These are phyloP conservation scores for Cephonodes hylas DNA, from an alignment of 2,888 invertebrate species.

Conservation along the genomic window DNA sequence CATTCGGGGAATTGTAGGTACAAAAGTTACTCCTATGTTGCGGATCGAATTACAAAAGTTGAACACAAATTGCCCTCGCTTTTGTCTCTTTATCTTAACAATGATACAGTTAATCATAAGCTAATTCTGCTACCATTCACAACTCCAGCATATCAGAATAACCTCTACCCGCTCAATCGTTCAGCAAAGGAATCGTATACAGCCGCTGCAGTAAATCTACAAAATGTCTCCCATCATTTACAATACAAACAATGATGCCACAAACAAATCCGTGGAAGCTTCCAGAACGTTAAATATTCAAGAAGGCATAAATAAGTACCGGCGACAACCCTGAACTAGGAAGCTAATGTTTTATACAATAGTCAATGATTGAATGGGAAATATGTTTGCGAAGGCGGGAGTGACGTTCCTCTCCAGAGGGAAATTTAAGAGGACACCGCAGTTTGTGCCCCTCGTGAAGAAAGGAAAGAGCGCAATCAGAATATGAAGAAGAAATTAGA, in stretches of 20 bases:
- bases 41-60: too few relatives aligned
- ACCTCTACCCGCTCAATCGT: too few relatives aligned
- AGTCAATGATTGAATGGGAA: constrained; percentile 38
- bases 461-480: neutral
- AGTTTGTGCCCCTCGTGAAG: too few relatives aligned
- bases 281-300: constrained; percentile 52
- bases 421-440: neutral
- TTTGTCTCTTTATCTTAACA: too few relatives aligned
- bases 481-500: neutral
- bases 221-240: constrained; percentile 13
- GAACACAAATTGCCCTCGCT: too few relatives aligned
- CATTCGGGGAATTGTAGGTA: too few relatives aligned
- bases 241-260: constrained; percentile 9
- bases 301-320: constrained; percentile 42
- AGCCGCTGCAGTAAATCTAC: neutral
- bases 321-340: constrained; percentile 34
- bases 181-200: too few relatives aligned
- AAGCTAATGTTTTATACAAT: constrained; percentile 50
- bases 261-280: constrained; percentile 5
- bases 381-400: constrained; percentile 25
- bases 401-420: neutral
- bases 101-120: too few relatives aligned
- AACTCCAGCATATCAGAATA: too few relatives aligned
- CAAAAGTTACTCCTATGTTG: too few relatives aligned
- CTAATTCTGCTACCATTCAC: too few relatives aligned